Base-by-base conservation (phyloP, 2,888 invertebrate genomes). In the Thumatha senex region DNA sequence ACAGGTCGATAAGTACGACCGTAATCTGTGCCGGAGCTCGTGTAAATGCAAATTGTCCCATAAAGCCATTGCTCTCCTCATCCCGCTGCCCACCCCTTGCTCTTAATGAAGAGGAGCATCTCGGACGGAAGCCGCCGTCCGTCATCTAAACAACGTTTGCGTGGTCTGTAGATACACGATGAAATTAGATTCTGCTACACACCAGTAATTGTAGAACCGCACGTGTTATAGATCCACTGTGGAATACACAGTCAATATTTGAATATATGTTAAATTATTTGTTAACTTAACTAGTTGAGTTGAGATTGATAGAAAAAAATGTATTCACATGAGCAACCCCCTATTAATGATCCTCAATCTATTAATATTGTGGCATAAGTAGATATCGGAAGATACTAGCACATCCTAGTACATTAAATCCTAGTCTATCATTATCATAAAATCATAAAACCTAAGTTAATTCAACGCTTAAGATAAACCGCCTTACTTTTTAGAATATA, bases 21-120 rank as follows among this genome's bases (percentile, higher is more conserved):
- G 87, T 90, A 90, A 90, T 90, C 89, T 88, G 84, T 84, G 86
- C 86, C 80, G 74, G 80, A 82, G 86, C 86, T 87, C 89, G 89
- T 90, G 91, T 90, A 90, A 91, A 91, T 91, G 91, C 89, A 91
- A 91, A 91, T 91, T 82, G 89, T 88, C 83, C 87, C 82, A 89
- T 90, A 90, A 91, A 88, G 88, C 88, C 84, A 84, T 86, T 78
- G 78, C 70, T 71, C 72, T 47, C 67, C 63, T 64, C 67, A 70
- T 68, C 70, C 67, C 71, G 56, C 65, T 63, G 65, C 56, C 65
- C 70, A 63, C 72, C 75, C 72, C 69, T 72, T 70, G 58, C 76
- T 73, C 83, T 82, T 90, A 89, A 90, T 90, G 89, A 90, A 90
- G 86, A 87, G 86, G 67, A 80, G 78, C 82, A 82, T 82, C 83